A percentile compares a stretch with the other conserved stretches of the same genome.
These are phyloP conservation scores for Heterochromis multidens DNA, from an alignment of 2,113 vertebrate genomes.

Conservation along the genomic window DNA sequence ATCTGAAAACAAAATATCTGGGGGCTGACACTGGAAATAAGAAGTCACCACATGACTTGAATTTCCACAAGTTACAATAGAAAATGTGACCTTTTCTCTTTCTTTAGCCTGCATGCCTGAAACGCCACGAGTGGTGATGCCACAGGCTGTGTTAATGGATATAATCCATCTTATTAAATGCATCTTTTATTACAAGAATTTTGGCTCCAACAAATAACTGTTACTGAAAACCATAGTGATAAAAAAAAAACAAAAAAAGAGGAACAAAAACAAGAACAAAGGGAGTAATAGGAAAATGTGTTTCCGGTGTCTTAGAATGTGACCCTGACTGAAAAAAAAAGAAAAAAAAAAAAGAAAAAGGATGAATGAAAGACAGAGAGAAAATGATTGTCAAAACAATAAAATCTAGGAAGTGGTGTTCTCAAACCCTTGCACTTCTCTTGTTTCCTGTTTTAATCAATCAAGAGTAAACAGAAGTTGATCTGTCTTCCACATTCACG, in stretches of 20 bases:
- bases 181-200: not conserved
- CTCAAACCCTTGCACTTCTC: slow-evolving; percentile 7
- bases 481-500: not conserved
- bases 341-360: slow-evolving; percentile 18
- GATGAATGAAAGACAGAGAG: slow-evolving; percentile 23
- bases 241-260: slow-evolving; percentile 1
- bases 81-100: slow-evolving; percentile 52
- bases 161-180: slow-evolving; percentile 19
- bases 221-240: not conserved
- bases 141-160: not conserved
- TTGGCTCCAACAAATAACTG: not conserved
- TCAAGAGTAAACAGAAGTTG: not conserved
- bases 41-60: slow-evolving; percentile 46
- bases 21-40: slow-evolving; percentile 42
- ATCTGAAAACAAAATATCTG: slow-evolving; percentile 42
- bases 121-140: slow-evolving; percentile 7
- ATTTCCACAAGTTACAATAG: slow-evolving; percentile 36
- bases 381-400: not conserved
- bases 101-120: not conserved
- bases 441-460: slow-evolving; percentile 33
- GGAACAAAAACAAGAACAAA: not conserved
- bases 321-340: not conserved
- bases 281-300: slow-evolving; percentile 28
- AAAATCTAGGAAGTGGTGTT: slow-evolving; percentile 41
- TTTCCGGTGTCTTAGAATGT: slow-evolving; percentile 22